Percentiles rank a stretch among this genome's conserved stretches.
These are phyloP conservation scores for Prolemur simus DNA, from an alignment of 2,113 vertebrate species.

Conservation along the genomic window DNA sequence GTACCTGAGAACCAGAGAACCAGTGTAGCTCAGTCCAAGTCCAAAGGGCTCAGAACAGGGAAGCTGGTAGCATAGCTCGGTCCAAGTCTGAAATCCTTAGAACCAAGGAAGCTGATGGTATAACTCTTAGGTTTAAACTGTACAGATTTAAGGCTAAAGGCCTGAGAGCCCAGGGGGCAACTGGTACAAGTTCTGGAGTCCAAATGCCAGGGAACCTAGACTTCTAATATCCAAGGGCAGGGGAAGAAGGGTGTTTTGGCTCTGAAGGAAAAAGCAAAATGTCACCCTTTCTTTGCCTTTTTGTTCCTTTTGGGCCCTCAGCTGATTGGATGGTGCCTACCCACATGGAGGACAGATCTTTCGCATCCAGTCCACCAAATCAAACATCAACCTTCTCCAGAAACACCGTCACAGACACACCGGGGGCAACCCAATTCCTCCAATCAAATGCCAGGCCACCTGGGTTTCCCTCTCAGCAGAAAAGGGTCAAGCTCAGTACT, in stretches of 20 bases:
- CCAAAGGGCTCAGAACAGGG: not conserved
- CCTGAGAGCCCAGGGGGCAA: not conserved
- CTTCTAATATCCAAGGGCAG: not conserved
- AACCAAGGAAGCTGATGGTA: not conserved
- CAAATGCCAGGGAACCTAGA: not conserved
- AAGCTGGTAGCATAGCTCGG: not conserved
- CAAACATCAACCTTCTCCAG: not conserved
- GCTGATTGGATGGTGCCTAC: not conserved
- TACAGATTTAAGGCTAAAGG: not conserved
- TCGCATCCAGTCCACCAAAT: not conserved
- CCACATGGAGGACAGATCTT: not conserved
- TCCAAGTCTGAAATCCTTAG: not conserved
- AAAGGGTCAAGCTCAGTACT: too few relatives aligned
- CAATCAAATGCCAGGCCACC: not conserved
- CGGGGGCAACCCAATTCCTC: not conserved
- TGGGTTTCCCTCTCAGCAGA: not conserved
- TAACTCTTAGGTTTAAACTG: not conserved
- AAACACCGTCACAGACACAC: not conserved
- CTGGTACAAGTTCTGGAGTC: not conserved
- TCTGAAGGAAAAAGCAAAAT: not conserved
- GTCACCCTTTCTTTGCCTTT: not conserved
- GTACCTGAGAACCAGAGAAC: too few relatives aligned
- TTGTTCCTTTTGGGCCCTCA: not conserved
- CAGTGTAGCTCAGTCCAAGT: not conserved
- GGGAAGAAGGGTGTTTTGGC: too few relatives aligned